Percentiles rank a stretch among this genome's conserved stretches.
phyloP scores from a whole-genome alignment of 2,113 vertebrate genomes.

The Laticauda colubrina region DNA sequence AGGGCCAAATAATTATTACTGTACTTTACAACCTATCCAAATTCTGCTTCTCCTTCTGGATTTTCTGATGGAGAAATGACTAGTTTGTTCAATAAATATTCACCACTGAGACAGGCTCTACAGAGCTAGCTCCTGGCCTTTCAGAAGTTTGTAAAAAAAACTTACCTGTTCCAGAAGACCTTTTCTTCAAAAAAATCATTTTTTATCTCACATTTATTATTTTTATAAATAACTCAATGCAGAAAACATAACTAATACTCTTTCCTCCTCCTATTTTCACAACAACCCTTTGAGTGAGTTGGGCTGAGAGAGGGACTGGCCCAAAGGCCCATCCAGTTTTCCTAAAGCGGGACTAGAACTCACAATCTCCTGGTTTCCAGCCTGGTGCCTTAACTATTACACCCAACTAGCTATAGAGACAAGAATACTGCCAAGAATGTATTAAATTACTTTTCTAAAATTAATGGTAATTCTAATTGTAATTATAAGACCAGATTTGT shows the following conservation, averaged over 20 bases:
- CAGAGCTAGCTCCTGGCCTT: not conserved
- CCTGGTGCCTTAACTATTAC: not conserved
- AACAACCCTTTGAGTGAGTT: not conserved
- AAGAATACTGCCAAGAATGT: not conserved
- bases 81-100: not conserved
- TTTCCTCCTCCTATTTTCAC: not conserved
- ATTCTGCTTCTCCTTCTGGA: not conserved
- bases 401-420: not conserved
- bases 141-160: not conserved
- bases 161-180: not conserved
- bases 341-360: not conserved
- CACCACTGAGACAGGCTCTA: not conserved
- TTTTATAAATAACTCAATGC: not conserved
- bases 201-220: not conserved
- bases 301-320: not conserved
- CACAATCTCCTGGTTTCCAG: not conserved
- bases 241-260: not conserved
- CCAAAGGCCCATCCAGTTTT: not conserved
- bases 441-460: not conserved
- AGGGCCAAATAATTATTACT: not conserved
- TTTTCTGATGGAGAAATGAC: not conserved
- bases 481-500: not conserved
- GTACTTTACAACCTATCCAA: not conserved
- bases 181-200: not conserved
- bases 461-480: not conserved